A percentile compares a stretch with the other conserved stretches of the same genome.
Conservation (phyloP, 2,797 vertebrate genomes). For the Diplodus sargus region DNA sequence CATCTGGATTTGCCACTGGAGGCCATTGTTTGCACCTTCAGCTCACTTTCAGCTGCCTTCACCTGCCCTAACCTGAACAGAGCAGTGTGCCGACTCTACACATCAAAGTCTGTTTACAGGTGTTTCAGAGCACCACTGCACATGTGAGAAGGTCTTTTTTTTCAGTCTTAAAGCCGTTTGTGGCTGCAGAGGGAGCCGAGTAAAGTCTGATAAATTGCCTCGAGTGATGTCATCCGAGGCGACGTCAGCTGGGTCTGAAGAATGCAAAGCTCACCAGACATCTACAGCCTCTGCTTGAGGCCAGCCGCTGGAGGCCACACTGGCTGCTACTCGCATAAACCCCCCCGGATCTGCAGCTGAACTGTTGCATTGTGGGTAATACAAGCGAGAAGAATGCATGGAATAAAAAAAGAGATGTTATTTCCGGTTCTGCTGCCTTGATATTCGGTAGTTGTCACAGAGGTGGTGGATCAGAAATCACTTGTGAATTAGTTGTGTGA, state of each 20-base stretch:
- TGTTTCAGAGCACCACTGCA: not conserved
- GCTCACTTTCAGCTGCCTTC: not conserved
- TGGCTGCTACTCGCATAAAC: not conserved
- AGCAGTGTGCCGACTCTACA: not conserved
- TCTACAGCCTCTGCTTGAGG: not conserved
- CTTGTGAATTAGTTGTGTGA: not conserved
- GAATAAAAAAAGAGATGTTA: no score
- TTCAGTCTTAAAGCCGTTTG: not conserved
- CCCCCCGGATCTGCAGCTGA: not conserved
- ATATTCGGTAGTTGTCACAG: not conserved
- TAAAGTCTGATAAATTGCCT: not conserved
- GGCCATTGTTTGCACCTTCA: not conserved
- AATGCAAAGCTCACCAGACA: not conserved
- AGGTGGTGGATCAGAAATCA: not conserved
- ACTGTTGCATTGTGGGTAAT: conserved; percentile 7
- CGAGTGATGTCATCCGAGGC: not conserved
- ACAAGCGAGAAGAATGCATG: not conserved
- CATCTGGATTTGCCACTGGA: not conserved
- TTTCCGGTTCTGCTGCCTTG: not conserved
- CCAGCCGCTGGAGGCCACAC: not conserved
- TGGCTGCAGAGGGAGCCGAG: no score
- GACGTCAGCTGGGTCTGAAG: not conserved
- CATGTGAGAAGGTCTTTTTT: not conserved
- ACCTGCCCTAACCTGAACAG: not conserved
- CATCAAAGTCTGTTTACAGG: not conserved